phyloP scores from a whole-genome alignment of 2,888 invertebrate genomes.

The Stenotaenia linearis region DNA sequence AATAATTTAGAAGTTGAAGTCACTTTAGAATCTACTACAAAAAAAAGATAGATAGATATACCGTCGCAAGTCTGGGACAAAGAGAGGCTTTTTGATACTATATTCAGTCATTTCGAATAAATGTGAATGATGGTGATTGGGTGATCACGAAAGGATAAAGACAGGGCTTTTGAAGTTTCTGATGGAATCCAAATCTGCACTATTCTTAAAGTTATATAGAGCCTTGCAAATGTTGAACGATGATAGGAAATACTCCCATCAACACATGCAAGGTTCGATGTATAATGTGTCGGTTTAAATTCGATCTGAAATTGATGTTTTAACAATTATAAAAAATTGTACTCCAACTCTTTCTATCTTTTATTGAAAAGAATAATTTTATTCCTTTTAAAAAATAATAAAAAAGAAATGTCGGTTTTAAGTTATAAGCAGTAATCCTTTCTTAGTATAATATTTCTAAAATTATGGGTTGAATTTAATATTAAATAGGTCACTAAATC shows the following conservation, averaged over 20 bases:
- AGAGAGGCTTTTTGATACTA: background rate
- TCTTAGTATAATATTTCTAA: too few species aligned
- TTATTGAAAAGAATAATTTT: too few species aligned
- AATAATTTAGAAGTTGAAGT: background rate
- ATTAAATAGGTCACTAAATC: too few species aligned
- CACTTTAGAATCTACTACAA: background rate
- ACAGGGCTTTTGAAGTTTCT: slow-evolving; percentile 3
- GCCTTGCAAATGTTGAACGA: background rate
- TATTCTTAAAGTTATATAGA: background rate
- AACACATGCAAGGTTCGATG: background rate
- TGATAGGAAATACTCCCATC: background rate
- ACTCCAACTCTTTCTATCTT: too few species aligned
- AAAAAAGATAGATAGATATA: background rate
- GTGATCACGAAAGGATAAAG: slow-evolving; percentile 18
- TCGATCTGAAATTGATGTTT: background rate
- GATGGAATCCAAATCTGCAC: slow-evolving; percentile 10
- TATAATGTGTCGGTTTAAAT: background rate
- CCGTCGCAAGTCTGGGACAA: background rate
- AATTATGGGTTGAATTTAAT: too few species aligned
- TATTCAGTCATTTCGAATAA: background rate
- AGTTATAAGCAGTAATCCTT: too few species aligned
- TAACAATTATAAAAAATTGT: background rate
- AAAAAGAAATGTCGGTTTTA: too few species aligned
- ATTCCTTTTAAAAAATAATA: too few species aligned
- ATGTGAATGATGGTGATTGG: slow-evolving; percentile 26